These are phyloP conservation scores for Chymomyza caudatula DNA, from an alignment of 2,888 invertebrate species.

Conservation along the genomic window DNA sequence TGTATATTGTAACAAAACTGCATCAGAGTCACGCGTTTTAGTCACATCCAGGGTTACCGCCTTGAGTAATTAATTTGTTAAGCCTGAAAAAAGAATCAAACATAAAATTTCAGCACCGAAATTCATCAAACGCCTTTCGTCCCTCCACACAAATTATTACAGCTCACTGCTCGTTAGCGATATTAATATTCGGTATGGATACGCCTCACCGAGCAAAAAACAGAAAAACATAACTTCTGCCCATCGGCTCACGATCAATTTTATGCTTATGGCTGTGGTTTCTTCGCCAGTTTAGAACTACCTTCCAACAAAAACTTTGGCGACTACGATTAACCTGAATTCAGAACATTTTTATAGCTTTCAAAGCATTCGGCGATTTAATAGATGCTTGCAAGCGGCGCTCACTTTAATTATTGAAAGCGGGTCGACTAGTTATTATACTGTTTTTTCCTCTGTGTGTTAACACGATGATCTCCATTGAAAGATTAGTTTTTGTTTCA, in stretches of 20 bases:
- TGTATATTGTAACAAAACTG: no score
- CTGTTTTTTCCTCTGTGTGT: conserved; percentile 45
- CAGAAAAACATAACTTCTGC: conserved; percentile 6
- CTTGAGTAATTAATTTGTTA: conserved; percentile 77
- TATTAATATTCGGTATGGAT: conserved; percentile 67
- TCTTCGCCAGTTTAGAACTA: conserved; percentile 8
- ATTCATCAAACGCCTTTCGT: neutral
- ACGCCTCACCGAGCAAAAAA: conserved; percentile 46
- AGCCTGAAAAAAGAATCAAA: conserved; percentile 61
- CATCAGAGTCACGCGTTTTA: conserved; percentile 65
- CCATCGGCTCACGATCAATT: conserved; percentile 9
- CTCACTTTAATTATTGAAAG: conserved; percentile 67
- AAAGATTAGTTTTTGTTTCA: conserved; percentile 3
- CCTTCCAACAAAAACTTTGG: neutral
- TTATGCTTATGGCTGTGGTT: conserved; percentile 34
- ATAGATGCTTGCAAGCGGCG: conserved; percentile 59
- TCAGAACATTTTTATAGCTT: conserved; percentile 71
- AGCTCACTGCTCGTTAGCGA: conserved; percentile 66
- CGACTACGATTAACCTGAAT: conserved; percentile 34
- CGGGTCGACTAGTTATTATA: conserved; percentile 73
- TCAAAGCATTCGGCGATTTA: conserved; percentile 69
- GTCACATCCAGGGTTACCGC: no score
- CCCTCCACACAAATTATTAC: conserved; percentile 56
- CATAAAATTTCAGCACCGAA: neutral
- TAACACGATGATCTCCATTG: neutral